Evolutionary conservation across 2,113 vertebrate genomes (phyloP), one percentile per base, ranked within the genome.

Genomic region (Percina caprodes): DNA sequence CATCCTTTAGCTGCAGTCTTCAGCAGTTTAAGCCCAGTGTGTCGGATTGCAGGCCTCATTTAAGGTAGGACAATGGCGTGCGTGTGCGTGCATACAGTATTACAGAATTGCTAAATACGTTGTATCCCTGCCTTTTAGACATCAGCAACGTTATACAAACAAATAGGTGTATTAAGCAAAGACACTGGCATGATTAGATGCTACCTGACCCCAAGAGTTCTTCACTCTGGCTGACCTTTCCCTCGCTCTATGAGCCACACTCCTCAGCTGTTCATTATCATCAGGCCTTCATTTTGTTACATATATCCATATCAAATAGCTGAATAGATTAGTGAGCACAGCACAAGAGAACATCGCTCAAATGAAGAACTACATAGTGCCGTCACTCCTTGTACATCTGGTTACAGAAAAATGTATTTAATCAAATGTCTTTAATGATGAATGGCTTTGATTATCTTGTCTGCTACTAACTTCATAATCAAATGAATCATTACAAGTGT

Each of bases 201-300:
- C 78, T 61, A 24, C 74, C 73, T 79, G 87, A 94, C 70, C 86
- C 81, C n/a, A 90, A 66, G 92, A 92, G 74, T 94, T 92, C 70
- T 91, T 95, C 93, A 92, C 92, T 81, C 87, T 14, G 45, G 23
- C 63, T 91, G 87, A 93, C 55, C 68, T 94, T 92, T 93, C 5
- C 72, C 48, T 77, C 1, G 0, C 77, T 81, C 58, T 21, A 79
- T 86, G 62, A 35, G 66, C 60, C 85, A 12, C 70, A 69, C 68
- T 71, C 49, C 67, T 83, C 23, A 2, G 54, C 61, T 80, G 88
- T 66, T 88, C 11, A 0, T 35, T 89, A 77, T 67, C 85, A 88
- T 90, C 87, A 80, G 21, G 48, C 13, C 65, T 60, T 77, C 65
- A 52, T 82, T 86, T 78, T 79, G 81, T 90, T 75, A 78, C 66